Percentiles rank a stretch among this genome's conserved stretches.
Conservation (phyloP, 2,113 vertebrate genomes). For the Verasper variegatus region DNA sequence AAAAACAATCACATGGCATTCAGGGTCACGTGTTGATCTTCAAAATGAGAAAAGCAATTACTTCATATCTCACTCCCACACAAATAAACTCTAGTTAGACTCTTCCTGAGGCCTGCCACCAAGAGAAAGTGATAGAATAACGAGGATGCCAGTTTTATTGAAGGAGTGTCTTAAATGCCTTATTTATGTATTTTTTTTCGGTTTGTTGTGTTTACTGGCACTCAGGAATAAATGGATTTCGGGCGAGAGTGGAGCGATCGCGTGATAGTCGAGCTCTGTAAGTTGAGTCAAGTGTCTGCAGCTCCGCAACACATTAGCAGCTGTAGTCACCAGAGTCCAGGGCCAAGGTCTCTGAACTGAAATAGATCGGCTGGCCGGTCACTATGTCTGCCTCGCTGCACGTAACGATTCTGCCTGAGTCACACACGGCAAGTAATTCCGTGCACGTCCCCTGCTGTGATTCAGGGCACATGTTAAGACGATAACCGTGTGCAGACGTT, state of each 20-base stretch:
- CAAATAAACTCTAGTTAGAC: slow-evolving; percentile 56
- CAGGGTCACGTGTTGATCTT: slow-evolving; percentile 20
- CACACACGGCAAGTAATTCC: slow-evolving; percentile 26
- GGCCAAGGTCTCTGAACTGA: slow-evolving; percentile 60
- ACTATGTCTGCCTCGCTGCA: slow-evolving; percentile 42
- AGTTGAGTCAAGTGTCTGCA: slow-evolving; percentile 50
- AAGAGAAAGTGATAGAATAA: slow-evolving; percentile 29
- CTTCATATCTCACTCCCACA: slow-evolving; percentile 52
- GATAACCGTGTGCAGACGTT: neutral
- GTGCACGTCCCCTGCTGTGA: slow-evolving; percentile 17
- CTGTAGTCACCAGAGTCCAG: slow-evolving; percentile 53
- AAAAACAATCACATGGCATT: slow-evolving; percentile 28
- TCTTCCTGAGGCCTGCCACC: slow-evolving; percentile 43
- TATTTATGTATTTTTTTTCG: neutral
- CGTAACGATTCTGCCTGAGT: slow-evolving; percentile 37
- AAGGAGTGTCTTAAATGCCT: neutral
- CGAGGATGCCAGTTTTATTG: slow-evolving; percentile 15
- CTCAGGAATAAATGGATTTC: slow-evolving; percentile 15
- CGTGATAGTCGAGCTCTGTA: slow-evolving; percentile 38
- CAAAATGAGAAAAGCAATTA: slow-evolving; percentile 47
- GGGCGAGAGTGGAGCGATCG: slow-evolving; percentile 10
- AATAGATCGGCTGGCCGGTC: slow-evolving; percentile 57
- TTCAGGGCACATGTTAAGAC: slow-evolving; percentile 26
- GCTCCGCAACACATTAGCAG: slow-evolving; percentile 44
- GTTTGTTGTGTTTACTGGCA: slow-evolving; percentile 22